These are phyloP conservation scores for Tragelaphus eurycerus DNA, from an alignment of 2,797 vertebrate species.

Conservation along the genomic window DNA sequence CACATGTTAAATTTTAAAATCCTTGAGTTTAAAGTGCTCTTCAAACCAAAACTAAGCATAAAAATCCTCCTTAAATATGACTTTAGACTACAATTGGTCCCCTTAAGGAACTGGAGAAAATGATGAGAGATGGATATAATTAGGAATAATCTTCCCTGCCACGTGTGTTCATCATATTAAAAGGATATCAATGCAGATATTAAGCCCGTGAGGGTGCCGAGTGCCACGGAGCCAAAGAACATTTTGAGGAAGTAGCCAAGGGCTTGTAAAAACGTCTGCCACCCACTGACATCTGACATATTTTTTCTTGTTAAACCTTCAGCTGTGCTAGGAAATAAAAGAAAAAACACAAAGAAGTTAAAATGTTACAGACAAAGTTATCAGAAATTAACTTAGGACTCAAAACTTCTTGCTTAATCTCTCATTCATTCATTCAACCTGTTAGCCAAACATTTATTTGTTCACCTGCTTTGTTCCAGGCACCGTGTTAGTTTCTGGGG, in stretches of 20 bases:
- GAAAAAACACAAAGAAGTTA: slow-evolving; percentile 65
- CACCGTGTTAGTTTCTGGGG: neutral
- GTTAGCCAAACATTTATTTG: neutral
- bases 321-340: slow-evolving; percentile 90
- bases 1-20: neutral
- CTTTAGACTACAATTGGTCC: neutral
- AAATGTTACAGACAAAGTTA: slow-evolving; percentile 52
- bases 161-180: neutral
- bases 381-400: neutral
- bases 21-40: neutral
- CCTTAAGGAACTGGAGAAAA: slow-evolving; percentile 24
- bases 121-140: neutral
- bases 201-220: slow-evolving; percentile 97
- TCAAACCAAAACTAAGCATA: neutral
- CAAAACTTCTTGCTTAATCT: neutral
- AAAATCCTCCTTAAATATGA: slow-evolving; percentile 33
- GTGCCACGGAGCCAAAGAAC: slow-evolving; percentile 98
- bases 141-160: neutral
- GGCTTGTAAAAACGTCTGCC: slow-evolving; percentile 96
- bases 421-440: neutral
- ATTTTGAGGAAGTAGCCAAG: slow-evolving; percentile 97
- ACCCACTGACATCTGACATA: slow-evolving; percentile 91
- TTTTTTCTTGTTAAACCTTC: slow-evolving; percentile 95
- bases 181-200: slow-evolving; percentile 99
- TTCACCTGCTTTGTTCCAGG: neutral